A percentile compares a stretch with the other conserved stretches of the same genome.
Conservation (phyloP, 1,140 invertebrate genomes). For the Diachasmimorpha longicaudata region DNA sequence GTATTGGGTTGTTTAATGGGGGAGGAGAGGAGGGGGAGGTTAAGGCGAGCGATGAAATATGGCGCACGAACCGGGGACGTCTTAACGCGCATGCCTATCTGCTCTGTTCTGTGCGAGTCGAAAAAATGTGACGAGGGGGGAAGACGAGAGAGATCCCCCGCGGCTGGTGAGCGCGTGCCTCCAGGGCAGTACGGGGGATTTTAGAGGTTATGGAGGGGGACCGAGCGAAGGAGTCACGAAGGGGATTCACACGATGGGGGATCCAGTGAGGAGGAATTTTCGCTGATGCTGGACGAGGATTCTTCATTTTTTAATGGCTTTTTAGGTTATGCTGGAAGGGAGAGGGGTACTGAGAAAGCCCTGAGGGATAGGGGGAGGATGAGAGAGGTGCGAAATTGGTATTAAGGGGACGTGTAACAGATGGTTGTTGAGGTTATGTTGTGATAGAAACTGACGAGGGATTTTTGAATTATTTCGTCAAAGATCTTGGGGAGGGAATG, state of each 20-base stretch:
- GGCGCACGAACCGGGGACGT: conserved; percentile 26
- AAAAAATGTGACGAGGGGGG: background rate
- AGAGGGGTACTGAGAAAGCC: too few relatives aligned
- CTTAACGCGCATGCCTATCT: conserved; percentile 28
- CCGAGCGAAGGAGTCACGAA: conserved; percentile 8
- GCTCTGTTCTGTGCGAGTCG: background rate
- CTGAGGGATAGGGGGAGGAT: too few relatives aligned
- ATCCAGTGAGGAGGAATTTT: background rate
- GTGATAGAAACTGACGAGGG: too few relatives aligned
- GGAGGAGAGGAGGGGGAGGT: background rate
- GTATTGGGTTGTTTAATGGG: background rate
- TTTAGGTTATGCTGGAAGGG: background rate
- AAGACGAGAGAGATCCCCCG: conserved; percentile 32
- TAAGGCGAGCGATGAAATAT: conserved; percentile 28
- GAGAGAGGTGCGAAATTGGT: too few relatives aligned
- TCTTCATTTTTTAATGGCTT: background rate
- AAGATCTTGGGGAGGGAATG: too few relatives aligned
- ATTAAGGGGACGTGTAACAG: too few relatives aligned
- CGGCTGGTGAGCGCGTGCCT: conserved; percentile 40
- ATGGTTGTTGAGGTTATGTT: too few relatives aligned
- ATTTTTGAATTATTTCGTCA: too few relatives aligned
- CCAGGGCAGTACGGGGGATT: conserved; percentile 27
- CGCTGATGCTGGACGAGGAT: background rate
- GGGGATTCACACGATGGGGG: conserved; percentile 28
- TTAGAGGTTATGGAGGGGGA: conserved; percentile 20